These are phyloP conservation scores for Acrossocheilus fasciatus DNA, from an alignment of 2,797 vertebrate genomes.

Conservation along the genomic window DNA sequence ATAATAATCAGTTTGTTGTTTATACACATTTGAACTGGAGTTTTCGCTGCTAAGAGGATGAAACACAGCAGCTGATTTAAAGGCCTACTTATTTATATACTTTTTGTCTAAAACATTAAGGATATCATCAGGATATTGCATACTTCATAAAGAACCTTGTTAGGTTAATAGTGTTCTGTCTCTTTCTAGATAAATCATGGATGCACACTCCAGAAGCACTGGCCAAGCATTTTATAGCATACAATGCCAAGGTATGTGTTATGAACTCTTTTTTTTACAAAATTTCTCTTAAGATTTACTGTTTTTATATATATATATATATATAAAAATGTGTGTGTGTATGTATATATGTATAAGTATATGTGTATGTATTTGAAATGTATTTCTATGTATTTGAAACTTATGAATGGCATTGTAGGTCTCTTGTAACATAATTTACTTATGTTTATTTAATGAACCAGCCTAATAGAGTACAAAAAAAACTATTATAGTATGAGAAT, in stretches of 20 bases:
- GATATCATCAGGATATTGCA: constrained; percentile 17
- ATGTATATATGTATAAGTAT: too few species aligned
- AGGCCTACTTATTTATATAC: not conserved
- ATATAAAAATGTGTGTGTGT: too few species aligned
- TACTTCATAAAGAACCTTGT: constrained; percentile 32
- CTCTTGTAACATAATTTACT: too few species aligned
- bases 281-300: not conserved
- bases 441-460: too few species aligned
- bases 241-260: constrained; percentile 93
- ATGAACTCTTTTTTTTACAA: constrained; percentile 11
- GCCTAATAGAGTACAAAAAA: not conserved
- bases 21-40: not conserved
- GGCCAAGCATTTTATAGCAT: constrained; percentile 97
- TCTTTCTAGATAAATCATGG: constrained; percentile 95
- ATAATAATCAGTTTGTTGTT: not conserved
- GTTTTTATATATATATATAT: not conserved
- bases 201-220: constrained; percentile 98
- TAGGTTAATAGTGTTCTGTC: constrained; percentile 43
- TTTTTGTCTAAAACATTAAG: constrained; percentile 9
- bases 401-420: too few species aligned
- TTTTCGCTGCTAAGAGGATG: not conserved
- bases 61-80: not conserved
- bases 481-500: not conserved
- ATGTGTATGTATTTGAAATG: too few species aligned
- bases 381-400: too few species aligned